Evolutionary conservation across 2,888 invertebrate genomes (phyloP).

Genomic region (Cantharis rustica): DNA sequence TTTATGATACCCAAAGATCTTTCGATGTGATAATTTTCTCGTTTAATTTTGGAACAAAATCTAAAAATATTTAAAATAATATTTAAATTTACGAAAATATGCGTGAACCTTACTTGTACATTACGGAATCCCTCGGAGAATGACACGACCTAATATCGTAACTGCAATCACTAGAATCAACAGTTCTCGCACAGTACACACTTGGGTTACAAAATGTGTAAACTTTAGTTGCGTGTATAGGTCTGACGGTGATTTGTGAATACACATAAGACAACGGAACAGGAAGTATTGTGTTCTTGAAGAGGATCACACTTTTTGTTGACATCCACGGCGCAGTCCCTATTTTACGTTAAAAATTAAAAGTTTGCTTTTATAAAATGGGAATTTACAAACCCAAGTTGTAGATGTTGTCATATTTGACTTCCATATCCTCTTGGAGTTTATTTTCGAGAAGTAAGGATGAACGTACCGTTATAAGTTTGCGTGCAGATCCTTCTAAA

Average conservation of each 20-base stretch:
- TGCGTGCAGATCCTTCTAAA: constrained; percentile 91
- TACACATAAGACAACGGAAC: constrained; percentile 79
- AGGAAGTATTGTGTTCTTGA: constrained; percentile 67
- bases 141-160: constrained; percentile 56
- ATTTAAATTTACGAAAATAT: background rate
- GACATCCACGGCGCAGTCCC: constrained; percentile 46
- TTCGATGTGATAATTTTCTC: constrained; percentile 81
- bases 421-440: constrained; percentile 72
- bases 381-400: constrained; percentile 10
- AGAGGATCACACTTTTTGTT: constrained; percentile 54
- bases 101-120: constrained; percentile 54
- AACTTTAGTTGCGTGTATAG: constrained; percentile 59
- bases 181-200: constrained; percentile 66
- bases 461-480: constrained; percentile 90
- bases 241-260: constrained; percentile 76
- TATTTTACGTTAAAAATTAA: constrained; percentile 11
- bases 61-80: constrained; percentile 52
- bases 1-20: constrained; percentile 53
- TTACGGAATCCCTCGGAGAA: constrained; percentile 51
- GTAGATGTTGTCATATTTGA: constrained; percentile 67
- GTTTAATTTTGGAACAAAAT: constrained; percentile 78
- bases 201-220: constrained; percentile 64
- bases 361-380: constrained; percentile 9
- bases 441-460: constrained; percentile 82
- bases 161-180: constrained; percentile 54